These are phyloP conservation scores for Huso huso DNA, from an alignment of 2,797 vertebrate genomes.

Conservation along the genomic window DNA sequence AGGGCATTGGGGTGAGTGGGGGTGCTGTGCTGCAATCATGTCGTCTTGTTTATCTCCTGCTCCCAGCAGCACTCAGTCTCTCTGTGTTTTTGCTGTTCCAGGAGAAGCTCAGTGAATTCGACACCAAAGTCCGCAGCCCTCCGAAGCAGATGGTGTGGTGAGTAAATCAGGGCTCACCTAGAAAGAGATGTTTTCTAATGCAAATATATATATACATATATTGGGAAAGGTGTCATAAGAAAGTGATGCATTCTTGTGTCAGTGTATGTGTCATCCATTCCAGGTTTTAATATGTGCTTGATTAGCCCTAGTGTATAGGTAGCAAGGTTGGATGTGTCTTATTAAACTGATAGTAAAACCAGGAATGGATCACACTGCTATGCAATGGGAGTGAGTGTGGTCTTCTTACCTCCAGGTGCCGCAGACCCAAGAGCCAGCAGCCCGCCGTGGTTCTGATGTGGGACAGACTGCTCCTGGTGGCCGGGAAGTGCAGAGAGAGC, in stretches of 20 bases:
- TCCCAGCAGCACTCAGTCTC: too few species aligned
- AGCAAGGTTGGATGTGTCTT: too few species aligned
- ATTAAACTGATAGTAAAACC: too few species aligned
- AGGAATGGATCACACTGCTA: too few species aligned
- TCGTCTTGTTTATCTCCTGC: not conserved
- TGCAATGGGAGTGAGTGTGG: not conserved
- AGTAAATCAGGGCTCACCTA: slow-evolving; percentile 18
- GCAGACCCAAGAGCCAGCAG: slow-evolving; percentile 74
- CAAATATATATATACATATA: not conserved
- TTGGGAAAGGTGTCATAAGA: not conserved
- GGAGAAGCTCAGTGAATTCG: slow-evolving; percentile 80
- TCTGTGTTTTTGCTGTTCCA: slow-evolving; percentile 29
- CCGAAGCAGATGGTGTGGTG: slow-evolving; percentile 92
- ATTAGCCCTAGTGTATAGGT: too few species aligned
- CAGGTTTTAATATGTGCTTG: too few species aligned
- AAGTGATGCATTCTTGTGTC: not conserved
- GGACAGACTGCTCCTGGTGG: slow-evolving; percentile 79
- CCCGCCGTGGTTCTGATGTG: slow-evolving; percentile 77
- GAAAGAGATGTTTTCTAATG: not conserved
- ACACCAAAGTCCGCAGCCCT: slow-evolving; percentile 55
- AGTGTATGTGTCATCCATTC: not conserved
- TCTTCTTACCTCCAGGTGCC: slow-evolving; percentile 61
- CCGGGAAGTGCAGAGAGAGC: slow-evolving; percentile 67
- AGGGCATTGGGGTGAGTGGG: too few species aligned
- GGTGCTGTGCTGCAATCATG: not conserved